These are phyloP conservation scores for Agrochola litura DNA, from an alignment of 2,888 invertebrate species.

Conservation along the genomic window DNA sequence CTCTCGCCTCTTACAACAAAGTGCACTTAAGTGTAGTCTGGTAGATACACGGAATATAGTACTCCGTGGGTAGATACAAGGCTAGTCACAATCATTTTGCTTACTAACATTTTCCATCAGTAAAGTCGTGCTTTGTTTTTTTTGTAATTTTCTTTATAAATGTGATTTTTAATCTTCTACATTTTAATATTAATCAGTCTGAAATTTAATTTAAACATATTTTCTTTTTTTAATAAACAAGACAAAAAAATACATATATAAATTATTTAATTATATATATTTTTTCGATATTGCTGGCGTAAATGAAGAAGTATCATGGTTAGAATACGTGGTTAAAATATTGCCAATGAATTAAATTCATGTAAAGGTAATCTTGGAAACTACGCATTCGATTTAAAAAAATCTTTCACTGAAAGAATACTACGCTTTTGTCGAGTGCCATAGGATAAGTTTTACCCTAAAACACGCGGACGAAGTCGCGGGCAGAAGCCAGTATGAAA, in stretches of 20 bases:
- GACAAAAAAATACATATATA: too few relatives aligned
- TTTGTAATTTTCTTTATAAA: background rate
- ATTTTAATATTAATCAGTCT: too few relatives aligned
- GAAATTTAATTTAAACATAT: too few relatives aligned
- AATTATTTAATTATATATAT: too few relatives aligned
- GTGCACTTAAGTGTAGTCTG: conserved; percentile 1
- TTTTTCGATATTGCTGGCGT: too few relatives aligned
- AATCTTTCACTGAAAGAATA: background rate
- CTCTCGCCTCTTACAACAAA: background rate
- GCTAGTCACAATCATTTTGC: background rate
- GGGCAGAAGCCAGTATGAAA: background rate
- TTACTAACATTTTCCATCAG: background rate
- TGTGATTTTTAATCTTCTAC: background rate
- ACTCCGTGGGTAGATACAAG: background rate
- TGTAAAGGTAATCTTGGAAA: too few relatives aligned
- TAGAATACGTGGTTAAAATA: too few relatives aligned
- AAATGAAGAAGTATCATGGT: too few relatives aligned
- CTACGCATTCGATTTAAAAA: too few relatives aligned
- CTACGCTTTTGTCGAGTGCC: background rate
- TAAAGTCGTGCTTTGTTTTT: background rate
- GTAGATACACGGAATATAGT: background rate
- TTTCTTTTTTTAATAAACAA: too few relatives aligned
- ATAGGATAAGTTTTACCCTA: background rate
- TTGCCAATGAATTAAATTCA: too few relatives aligned
- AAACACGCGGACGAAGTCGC: background rate